Base-by-base conservation (phyloP, 2,113 vertebrate genomes). In the Erythrocebus patas region DNA sequence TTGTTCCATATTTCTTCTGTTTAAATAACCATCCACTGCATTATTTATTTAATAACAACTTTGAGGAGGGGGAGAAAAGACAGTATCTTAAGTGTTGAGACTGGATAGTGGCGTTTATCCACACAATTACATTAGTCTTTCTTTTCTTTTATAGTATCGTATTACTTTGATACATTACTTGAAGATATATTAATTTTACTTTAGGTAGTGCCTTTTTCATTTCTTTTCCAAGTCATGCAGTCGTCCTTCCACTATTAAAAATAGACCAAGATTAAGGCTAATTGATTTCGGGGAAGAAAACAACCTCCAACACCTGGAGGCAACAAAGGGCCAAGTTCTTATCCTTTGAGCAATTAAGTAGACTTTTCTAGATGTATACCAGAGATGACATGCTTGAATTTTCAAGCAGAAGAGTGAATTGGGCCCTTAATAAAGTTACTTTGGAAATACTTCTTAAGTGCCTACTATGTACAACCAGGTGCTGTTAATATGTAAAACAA, bases 131-230 rank as follows among this genome's bases (percentile, higher is more conserved):
- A 48, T 73, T 92, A 50, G 45, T 13, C 57, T 91, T 91, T 83
- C 48, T 80, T 52, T 80, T 45, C 17, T 52, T 92, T 59, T n/a
- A 30, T 45, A 30, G 32, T 13, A 38, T 38, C 22, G 32, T 88
- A 45, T 80, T 88, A 72, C 45, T 94, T 93, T 94, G 50, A 80
- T 88, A 88, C 38, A 64, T 87, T 79, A 16, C 38, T 68, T 93
- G 10, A 79, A 30, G 17, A 45, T 52, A 52, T 52, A 52, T 59
- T 57, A 70, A 1, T 93, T 93, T 70, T 87, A 64, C 59, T 70
- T 87, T 93, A 16, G 55, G 8, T 38, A 93, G 32, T 85, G 5
- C 12, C 6, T 35, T 84, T 50, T 30, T 64, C 18, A 43, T 17
- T 93, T 68, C 10, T 68, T 89, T n/a, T 18, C 5, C 43, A 35